Percentiles rank a stretch among this genome's conserved stretches.
These are phyloP conservation scores for Butastur rufipennis DNA, from an alignment of 2,113 vertebrate species.

Conservation along the genomic window DNA sequence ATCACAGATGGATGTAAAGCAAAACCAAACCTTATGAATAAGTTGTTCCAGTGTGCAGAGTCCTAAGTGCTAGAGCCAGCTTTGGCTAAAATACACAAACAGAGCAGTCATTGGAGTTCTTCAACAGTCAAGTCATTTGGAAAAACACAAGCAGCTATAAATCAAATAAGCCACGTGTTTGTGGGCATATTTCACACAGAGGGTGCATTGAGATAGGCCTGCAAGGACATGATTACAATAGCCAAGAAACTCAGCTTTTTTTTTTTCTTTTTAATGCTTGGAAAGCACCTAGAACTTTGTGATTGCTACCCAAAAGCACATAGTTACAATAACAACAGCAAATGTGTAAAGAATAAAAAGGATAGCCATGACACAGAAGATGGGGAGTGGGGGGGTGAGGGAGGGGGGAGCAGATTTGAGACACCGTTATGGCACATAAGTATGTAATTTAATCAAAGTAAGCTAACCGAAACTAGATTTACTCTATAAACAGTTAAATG, in stretches of 20 bases:
- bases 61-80: constrained; percentile 13
- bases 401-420: not conserved
- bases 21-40: constrained; percentile 25
- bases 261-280: not conserved
- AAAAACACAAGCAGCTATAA: constrained; percentile 51
- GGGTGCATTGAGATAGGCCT: constrained; percentile 26
- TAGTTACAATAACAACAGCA: not conserved
- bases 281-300: constrained; percentile 42
- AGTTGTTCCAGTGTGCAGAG: constrained; percentile 8
- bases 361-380: not conserved
- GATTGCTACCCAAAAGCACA: not conserved
- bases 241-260: not conserved
- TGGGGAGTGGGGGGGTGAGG: too few species aligned
- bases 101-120: constrained; percentile 37
- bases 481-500: not conserved
- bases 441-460: not conserved
- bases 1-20: not conserved
- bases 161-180: constrained; percentile 22
- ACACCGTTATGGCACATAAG: not conserved
- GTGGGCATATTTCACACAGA: constrained; percentile 44
- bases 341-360: not conserved
- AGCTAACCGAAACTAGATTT: not conserved
- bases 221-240: constrained; percentile 29
- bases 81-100: constrained; percentile 46
- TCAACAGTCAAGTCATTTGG: constrained; percentile 49